Evolutionary conservation across 2,888 invertebrate genomes (phyloP), one percentile per base, ranked within the genome.

Genomic region (Diploptera punctata): DNA sequence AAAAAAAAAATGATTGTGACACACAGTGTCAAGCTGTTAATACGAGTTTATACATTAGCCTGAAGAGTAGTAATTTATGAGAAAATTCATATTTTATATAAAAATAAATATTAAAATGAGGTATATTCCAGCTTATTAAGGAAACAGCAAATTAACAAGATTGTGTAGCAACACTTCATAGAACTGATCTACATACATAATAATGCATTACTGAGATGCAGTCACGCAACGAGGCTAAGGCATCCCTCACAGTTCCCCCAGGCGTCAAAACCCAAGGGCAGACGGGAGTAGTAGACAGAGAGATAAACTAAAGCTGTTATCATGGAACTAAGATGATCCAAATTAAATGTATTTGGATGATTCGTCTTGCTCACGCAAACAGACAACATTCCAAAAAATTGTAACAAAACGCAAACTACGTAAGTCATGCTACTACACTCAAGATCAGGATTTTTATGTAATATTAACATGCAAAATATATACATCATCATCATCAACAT

Each of bases 151-250:
- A n/a, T n/a, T n/a, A n/a, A n/a, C n/a, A n/a, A n/a, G n/a, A 33
- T 33, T 5, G 10, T 33, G 33, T 5, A 33, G 33, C 33, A 33
- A 33, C 10, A 33, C 10, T 33, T 33, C 54, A 54, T 19, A 13
- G 24, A 62, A 62, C 38, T 43, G 62, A 62, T 62, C 62, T 62
- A 62, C 62, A 62, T 62, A 43, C 43, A 62, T 62, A 62, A 62
- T 62, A 62, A 62, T 62, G 62, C 62, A 62, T 62, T 62, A 5
- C 24, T 10, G 18, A 18, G 49, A 49, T n/a, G 33, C 21, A 5
- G 52, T 52, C 52, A 52, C 52, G 52, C 52, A 33, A 33, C 33
- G 21, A 52, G 24, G 24, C 13, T 10, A 26, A 24, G 52, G 33
- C 33, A 33, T 33, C 33, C 33, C 33, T 33, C 33, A 24, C 5